phyloP scores from a whole-genome alignment of 2,113 vertebrate genomes.

The Antechinus flavipes region DNA sequence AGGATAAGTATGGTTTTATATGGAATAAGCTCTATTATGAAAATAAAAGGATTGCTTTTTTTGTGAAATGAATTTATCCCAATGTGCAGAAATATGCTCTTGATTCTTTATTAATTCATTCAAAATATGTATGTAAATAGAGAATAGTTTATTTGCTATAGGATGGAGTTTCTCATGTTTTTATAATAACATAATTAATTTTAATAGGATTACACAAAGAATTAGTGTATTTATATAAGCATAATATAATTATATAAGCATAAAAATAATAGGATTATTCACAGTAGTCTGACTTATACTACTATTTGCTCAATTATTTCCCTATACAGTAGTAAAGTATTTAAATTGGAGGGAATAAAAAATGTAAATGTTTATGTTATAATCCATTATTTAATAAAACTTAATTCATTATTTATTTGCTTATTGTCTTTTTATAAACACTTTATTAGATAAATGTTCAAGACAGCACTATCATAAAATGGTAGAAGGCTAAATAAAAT shows the following conservation, averaged over 20 bases:
- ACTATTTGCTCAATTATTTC: neutral
- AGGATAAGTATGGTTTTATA: neutral
- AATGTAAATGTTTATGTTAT: conserved; percentile 7
- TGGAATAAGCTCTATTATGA: neutral
- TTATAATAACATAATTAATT: neutral
- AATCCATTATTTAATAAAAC: neutral
- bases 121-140: neutral
- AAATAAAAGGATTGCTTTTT: conserved; percentile 12
- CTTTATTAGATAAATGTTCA: neutral
- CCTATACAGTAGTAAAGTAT: neutral
- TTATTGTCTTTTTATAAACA: neutral
- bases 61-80: conserved; percentile 12
- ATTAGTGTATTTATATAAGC: neutral
- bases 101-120: neutral
- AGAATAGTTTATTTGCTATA: conserved; percentile 5
- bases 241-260: neutral
- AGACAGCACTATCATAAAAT: neutral
- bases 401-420: neutral
- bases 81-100: neutral
- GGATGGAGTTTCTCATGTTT: neutral
- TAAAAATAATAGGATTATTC: conserved; percentile 18
- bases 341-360: neutral
- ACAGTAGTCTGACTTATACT: neutral
- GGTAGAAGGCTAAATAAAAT: neutral
- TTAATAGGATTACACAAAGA: conserved; percentile 15